Percentiles rank a stretch among this genome's conserved stretches.
phyloP scores from a whole-genome alignment of 2,797 vertebrate genomes.

The Galaxias olidus region DNA sequence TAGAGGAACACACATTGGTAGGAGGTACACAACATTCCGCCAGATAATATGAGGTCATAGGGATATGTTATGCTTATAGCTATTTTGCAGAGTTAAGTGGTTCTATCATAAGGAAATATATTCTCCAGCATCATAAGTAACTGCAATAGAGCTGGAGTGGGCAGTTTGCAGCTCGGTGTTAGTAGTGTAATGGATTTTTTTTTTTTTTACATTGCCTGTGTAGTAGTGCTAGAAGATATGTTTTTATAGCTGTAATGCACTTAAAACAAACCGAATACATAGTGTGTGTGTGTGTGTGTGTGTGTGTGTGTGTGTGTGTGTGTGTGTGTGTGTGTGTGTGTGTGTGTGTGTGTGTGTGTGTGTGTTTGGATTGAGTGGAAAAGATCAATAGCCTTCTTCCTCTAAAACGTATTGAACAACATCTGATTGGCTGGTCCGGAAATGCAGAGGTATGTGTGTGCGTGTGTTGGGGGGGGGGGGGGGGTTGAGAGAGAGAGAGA shows the following conservation, averaged over 20 bases:
- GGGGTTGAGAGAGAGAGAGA: neutral
- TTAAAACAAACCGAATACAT: slow-evolving; percentile 56
- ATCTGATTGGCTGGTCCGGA: slow-evolving; percentile 65
- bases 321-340: slow-evolving; percentile 28
- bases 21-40: too few relatives aligned
- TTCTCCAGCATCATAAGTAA: slow-evolving; percentile 55
- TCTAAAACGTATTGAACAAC: slow-evolving; percentile 71
- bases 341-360: slow-evolving; percentile 23
- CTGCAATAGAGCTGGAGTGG: slow-evolving; percentile 72
- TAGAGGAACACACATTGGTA: too few relatives aligned
- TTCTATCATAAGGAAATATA: slow-evolving; percentile 53
- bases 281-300: slow-evolving; percentile 27
- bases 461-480: neutral
- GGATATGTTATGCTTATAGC: too few relatives aligned
- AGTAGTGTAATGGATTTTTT: slow-evolving; percentile 21
- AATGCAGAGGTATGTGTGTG: slow-evolving; percentile 36
- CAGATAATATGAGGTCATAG: too few relatives aligned
- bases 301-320: slow-evolving; percentile 35
- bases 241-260: slow-evolving; percentile 63
- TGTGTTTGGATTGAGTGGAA: slow-evolving; percentile 24
- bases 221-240: slow-evolving; percentile 65
- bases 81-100: slow-evolving; percentile 37
- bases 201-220: slow-evolving; percentile 19
- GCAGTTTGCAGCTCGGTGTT: slow-evolving; percentile 55
- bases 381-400: slow-evolving; percentile 65